phyloP scores from a whole-genome alignment of 2,113 vertebrate species.

The Mirounga angustirostris region DNA sequence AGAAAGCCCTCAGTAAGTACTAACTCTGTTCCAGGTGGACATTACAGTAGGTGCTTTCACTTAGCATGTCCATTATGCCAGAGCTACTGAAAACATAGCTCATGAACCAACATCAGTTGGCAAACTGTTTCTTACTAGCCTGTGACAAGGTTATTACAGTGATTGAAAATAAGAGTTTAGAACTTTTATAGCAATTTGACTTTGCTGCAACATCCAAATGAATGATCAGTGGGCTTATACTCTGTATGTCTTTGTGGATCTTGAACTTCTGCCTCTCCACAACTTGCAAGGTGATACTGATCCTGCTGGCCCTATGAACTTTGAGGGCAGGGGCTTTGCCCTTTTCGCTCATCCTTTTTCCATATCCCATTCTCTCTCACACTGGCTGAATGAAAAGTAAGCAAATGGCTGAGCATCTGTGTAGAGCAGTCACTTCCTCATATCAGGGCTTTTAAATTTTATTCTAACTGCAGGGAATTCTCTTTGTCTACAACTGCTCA shows the following conservation, averaged over 20 bases:
- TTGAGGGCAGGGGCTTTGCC: not conserved
- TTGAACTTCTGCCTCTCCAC: not conserved
- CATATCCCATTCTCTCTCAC: rapidly evolving
- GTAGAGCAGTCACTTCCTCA: not conserved
- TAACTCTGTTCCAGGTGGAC: not conserved
- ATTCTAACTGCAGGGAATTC: not conserved
- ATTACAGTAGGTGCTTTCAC: not conserved
- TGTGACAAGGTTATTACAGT: not conserved
- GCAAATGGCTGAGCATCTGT: not conserved
- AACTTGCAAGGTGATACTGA: not conserved
- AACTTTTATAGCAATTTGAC: not conserved
- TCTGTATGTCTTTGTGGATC: not conserved
- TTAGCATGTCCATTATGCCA: not conserved
- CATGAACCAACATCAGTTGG: not conserved
- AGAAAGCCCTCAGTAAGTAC: not conserved
- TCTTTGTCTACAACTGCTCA: not conserved
- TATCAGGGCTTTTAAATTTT: not conserved
- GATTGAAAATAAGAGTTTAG: not conserved
- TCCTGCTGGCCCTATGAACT: not conserved
- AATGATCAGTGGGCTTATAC: not conserved
- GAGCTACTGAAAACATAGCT: not conserved
- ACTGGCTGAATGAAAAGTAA: not conserved
- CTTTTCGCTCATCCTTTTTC: not conserved
- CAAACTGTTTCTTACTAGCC: not conserved
- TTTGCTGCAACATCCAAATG: not conserved